Evolutionary conservation across 2,113 vertebrate species (phyloP).

Genomic region (Lampris incognitus): DNA sequence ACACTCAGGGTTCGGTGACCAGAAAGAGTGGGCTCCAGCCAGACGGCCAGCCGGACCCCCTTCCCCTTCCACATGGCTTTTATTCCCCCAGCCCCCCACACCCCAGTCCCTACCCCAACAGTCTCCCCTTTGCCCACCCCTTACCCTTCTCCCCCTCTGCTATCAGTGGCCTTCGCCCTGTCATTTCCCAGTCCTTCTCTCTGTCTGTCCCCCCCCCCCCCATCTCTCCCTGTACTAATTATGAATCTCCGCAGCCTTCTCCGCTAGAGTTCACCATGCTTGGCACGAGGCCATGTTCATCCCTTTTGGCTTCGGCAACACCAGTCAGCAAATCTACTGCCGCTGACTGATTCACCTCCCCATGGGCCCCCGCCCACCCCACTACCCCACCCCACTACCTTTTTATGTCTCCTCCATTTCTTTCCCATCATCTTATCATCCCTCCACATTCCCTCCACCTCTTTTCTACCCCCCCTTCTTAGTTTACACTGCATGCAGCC

Average conservation of each 20-base stretch:
- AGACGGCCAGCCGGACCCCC: constrained; percentile 32
- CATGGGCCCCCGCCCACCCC: constrained; percentile 5
- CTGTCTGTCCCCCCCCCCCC: background rate
- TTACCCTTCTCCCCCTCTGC: background rate
- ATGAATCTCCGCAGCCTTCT: constrained; percentile 34
- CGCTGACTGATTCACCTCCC: constrained; percentile 51
- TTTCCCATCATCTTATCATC: background rate
- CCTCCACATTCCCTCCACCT: background rate
- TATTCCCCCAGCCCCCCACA: background rate
- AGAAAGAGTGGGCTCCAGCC: constrained; percentile 50
- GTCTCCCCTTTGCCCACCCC: background rate
- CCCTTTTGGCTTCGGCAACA: constrained; percentile 57
- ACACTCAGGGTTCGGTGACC: constrained; percentile 58
- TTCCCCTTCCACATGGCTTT: constrained; percentile 4
- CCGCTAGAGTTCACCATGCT: constrained; percentile 32
- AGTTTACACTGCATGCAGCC: background rate
- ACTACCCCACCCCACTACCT: background rate
- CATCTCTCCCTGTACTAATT: constrained; percentile 8
- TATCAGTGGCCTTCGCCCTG: background rate
- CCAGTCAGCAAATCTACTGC: constrained; percentile 59
- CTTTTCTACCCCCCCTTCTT: background rate
- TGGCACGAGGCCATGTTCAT: constrained; percentile 36
- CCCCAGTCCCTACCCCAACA: background rate
- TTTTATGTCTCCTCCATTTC: background rate
- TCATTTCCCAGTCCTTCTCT: background rate